Evolutionary conservation across 2,113 vertebrate genomes (phyloP).

Genomic region (Plotosus lineatus): DNA sequence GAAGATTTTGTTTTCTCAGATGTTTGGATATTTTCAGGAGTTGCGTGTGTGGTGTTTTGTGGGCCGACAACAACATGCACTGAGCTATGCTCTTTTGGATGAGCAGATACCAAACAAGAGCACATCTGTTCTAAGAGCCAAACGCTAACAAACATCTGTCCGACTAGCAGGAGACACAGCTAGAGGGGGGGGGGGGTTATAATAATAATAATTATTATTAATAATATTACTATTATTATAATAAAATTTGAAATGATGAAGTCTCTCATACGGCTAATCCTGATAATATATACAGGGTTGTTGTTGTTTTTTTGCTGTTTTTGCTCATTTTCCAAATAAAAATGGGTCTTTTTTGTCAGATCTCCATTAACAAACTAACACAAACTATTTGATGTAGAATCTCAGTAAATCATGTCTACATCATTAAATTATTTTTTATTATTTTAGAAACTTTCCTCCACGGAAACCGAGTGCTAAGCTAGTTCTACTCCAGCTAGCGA

Average conservation of each 20-base stretch:
- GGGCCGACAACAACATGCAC: constrained; percentile 1
- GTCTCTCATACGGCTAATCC: background rate
- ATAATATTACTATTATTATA: background rate
- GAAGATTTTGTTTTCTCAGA: background rate
- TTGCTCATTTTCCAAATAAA: background rate
- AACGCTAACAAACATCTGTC: constrained; percentile 43
- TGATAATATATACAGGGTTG: background rate
- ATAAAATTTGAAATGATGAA: background rate
- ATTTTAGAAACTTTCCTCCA: background rate
- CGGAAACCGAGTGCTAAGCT: background rate
- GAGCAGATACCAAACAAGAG: constrained; percentile 29
- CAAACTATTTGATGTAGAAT: background rate
- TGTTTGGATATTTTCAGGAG: constrained; percentile 28
- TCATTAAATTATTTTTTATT: background rate
- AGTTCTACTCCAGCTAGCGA: background rate
- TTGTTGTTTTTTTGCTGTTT: too few relatives aligned
- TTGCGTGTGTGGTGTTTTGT: constrained; percentile 9
- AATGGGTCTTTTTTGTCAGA: background rate
- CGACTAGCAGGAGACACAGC: background rate
- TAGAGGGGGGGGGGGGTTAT: background rate
- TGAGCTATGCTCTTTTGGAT: constrained; percentile 14
- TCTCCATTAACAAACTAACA: background rate
- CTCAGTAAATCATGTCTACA: background rate
- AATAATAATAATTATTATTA: background rate
- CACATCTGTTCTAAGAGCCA: constrained; percentile 39